Evolutionary conservation across 2,797 vertebrate genomes (phyloP).

Genomic region (Rallus crepitans): DNA sequence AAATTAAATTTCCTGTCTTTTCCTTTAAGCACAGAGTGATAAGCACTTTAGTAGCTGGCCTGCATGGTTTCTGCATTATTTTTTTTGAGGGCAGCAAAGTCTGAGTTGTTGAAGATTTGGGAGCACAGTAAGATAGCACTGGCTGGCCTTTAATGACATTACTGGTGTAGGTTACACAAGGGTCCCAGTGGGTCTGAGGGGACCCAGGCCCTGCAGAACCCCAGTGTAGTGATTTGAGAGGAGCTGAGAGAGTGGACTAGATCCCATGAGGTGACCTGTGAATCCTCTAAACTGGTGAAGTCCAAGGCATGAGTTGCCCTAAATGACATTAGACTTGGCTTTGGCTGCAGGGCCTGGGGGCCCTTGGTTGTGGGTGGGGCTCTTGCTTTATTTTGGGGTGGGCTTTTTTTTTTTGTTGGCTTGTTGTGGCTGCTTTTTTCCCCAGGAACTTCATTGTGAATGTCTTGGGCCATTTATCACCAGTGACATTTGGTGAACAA

Average conservation of each 20-base stretch:
- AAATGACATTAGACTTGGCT: background rate
- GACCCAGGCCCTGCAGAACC: background rate
- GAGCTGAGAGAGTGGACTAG: background rate
- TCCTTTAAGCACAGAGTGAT: background rate
- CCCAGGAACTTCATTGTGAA: background rate
- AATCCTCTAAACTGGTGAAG: background rate
- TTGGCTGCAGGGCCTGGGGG: background rate
- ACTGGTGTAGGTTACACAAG: fast-evolving
- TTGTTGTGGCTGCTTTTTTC: too few species aligned
- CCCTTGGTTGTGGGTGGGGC: background rate
- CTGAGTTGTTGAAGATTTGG: background rate
- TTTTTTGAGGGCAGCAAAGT: background rate
- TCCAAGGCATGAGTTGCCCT: background rate
- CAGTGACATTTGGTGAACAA: fast-evolving
- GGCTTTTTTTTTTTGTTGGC: background rate
- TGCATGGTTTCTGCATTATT: background rate
- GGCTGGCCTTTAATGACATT: background rate
- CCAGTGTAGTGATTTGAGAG: background rate
- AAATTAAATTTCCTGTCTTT: background rate
- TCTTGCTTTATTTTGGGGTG: background rate
- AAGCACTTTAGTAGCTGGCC: background rate
- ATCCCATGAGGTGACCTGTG: background rate
- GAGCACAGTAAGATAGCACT: background rate
- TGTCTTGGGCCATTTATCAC: background rate
- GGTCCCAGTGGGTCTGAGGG: background rate